phyloP scores from a whole-genome alignment of 2,888 invertebrate genomes.

The Cyclophora punctaria region DNA sequence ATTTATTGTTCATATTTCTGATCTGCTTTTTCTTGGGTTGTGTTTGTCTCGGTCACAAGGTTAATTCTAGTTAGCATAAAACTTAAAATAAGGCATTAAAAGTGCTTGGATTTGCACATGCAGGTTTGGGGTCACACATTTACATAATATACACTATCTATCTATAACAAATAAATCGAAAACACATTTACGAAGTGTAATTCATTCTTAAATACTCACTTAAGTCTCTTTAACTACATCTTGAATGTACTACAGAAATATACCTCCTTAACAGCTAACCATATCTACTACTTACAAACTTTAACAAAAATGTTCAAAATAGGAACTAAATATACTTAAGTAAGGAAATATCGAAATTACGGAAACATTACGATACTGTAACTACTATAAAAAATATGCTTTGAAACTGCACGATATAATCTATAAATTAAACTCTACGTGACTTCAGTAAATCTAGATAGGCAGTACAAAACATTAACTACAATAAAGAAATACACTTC shows the following conservation, averaged over 20 bases:
- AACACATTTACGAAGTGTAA: too few relatives aligned
- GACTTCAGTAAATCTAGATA: too few relatives aligned
- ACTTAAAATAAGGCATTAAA: slow-evolving; percentile 23
- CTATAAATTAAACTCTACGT: neutral
- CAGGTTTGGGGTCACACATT: slow-evolving; percentile 46
- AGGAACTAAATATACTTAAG: too few relatives aligned
- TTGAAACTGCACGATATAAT: neutral
- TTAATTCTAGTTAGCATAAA: slow-evolving; percentile 17
- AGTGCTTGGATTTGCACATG: slow-evolving; percentile 42
- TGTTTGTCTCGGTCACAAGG: neutral
- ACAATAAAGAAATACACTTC: neutral
- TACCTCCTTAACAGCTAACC: too few relatives aligned
- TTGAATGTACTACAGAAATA: too few relatives aligned
- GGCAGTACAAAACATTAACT: neutral
- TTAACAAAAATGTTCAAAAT: too few relatives aligned
- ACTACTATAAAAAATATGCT: neutral
- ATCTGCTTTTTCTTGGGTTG: too few relatives aligned
- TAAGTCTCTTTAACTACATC: too few relatives aligned
- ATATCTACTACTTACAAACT: too few relatives aligned
- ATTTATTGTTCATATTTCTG: too few relatives aligned
- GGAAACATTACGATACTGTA: neutral
- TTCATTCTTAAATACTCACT: too few relatives aligned
- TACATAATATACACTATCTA: neutral
- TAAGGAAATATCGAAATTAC: neutral
- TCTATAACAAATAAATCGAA: neutral